Base-by-base conservation (phyloP, 2,888 invertebrate species). In the Leistus spinibarbis region DNA sequence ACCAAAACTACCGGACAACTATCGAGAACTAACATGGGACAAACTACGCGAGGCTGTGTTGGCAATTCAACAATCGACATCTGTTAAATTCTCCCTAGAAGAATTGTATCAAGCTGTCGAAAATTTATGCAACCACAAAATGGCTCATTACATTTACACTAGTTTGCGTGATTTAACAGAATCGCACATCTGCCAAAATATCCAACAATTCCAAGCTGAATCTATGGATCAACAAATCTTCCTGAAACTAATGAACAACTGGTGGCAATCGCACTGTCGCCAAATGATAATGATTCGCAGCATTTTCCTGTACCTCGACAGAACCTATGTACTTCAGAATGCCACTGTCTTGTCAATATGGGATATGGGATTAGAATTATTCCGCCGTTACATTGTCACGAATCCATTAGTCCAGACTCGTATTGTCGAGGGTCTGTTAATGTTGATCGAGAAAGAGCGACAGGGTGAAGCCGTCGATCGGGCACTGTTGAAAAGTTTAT, bases 241-340 rank as follows among this genome's bases (percentile, higher is more conserved):
- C 86, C 89, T 99, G 75, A 96, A 96, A 84, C 91, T 94, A 81
- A 95, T 99, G 90, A 97, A 98, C 81, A 93, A 93, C 79, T 97
- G 96, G 85, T 99, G 99, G 99, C 91, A 94, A 79, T 93, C 95
- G 0, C 98, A 98, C 85, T 99, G 99, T 86, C 91, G 95, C 77
- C 99, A 99, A 87, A 98, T 99, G 98, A 97, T 98, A 78, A 98
- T 99, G 98, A 98, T 99, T 79, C 90, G 99, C 77, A 98, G 98
- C 86, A 98, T 99, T 86, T 99, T 99, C 87, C 89, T 99, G 68
- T 98, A 96, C 85, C 89, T 99, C 81, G 99, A 99, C 87, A 91
- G 99, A 80, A 98, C 98, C 54, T 99, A 98, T 86, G 98, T 99
- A 57, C 88, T 99, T 76, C 98, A 98, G 85, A 97, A 96, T 86